Conservation (phyloP, 2,113 vertebrate species). For the Notothenia coriiceps region DNA sequence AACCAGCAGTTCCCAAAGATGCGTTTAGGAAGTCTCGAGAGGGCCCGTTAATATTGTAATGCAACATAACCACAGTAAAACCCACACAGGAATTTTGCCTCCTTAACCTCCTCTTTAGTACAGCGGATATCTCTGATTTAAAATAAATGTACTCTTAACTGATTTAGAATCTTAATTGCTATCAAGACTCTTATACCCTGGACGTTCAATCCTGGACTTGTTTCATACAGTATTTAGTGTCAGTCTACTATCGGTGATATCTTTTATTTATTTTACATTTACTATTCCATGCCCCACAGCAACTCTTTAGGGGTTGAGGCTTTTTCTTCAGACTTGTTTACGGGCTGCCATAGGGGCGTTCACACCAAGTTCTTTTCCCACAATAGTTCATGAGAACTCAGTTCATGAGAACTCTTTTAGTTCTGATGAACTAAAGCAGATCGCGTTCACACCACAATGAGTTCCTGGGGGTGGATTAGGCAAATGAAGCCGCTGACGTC, state of each 20-base stretch:
- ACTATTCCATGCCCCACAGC: too few relatives aligned
- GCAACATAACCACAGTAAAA: not conserved
- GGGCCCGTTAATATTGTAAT: not conserved
- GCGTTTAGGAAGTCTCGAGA: not conserved
- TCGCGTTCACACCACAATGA: too few relatives aligned
- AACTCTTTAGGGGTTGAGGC: not conserved
- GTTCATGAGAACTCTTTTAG: too few relatives aligned
- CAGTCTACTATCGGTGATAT: too few relatives aligned
- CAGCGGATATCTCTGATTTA: not conserved
- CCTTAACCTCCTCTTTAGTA: not conserved
- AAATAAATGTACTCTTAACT: not conserved
- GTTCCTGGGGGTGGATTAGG: too few relatives aligned
- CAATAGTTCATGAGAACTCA: too few relatives aligned
- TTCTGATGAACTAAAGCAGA: too few relatives aligned
- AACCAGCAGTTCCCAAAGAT: not conserved
- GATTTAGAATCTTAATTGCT: not conserved
- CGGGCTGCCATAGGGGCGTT: too few relatives aligned
- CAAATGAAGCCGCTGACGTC: too few relatives aligned
- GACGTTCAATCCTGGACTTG: not conserved
- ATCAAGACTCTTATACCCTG: not conserved
- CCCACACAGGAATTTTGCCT: not conserved
- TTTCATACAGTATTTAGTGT: too few relatives aligned
- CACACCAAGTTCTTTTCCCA: too few relatives aligned
- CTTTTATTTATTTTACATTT: not conserved
- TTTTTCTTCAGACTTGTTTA: too few relatives aligned